These are phyloP conservation scores for Micrasema longulum DNA, from an alignment of 1,140 invertebrate genomes.

Conservation along the genomic window DNA sequence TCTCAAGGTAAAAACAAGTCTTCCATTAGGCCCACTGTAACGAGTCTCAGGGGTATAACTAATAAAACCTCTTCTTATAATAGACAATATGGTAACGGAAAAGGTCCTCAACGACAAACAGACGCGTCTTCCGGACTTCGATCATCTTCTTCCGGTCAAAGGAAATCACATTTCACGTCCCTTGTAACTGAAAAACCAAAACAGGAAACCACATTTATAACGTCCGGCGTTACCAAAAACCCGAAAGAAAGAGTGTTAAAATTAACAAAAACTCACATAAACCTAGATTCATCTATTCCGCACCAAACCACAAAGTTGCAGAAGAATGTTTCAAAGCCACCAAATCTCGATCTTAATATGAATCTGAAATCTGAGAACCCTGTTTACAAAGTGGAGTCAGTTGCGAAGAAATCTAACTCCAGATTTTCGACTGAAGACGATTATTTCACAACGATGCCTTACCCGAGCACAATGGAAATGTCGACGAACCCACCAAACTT, in stretches of 20 bases:
- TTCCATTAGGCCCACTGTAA: slow-evolving; percentile 60
- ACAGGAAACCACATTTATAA: slow-evolving; percentile 42
- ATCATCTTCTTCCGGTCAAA: slow-evolving; percentile 48
- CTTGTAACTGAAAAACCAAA: slow-evolving; percentile 33
- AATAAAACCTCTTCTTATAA: slow-evolving; percentile 49
- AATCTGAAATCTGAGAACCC: slow-evolving; percentile 44
- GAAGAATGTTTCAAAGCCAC: slow-evolving; percentile 52
- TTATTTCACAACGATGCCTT: slow-evolving; percentile 54
- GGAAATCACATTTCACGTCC: slow-evolving; percentile 9
- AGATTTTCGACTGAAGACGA: slow-evolving; percentile 56
- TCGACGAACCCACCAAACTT: slow-evolving; percentile 52
- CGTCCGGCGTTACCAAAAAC: slow-evolving; percentile 47
- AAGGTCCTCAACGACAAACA: slow-evolving; percentile 57
- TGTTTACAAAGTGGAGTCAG: slow-evolving; percentile 33
- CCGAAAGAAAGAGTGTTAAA: slow-evolving; percentile 53
- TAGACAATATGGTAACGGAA: slow-evolving; percentile 52
- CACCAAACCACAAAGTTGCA: slow-evolving; percentile 44
- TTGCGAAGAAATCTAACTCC: slow-evolving; percentile 41
- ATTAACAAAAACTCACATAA: slow-evolving; percentile 40
- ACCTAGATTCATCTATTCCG: slow-evolving; percentile 41
- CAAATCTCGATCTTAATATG: slow-evolving; percentile 40
- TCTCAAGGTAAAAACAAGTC: slow-evolving; percentile 62
- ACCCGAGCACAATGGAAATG: slow-evolving; percentile 42
- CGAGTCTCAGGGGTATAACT: slow-evolving; percentile 61
- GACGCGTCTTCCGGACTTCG: slow-evolving; percentile 51